Evolutionary conservation across 2,113 vertebrate genomes (phyloP).

Genomic region (Megaceryle torquata): DNA sequence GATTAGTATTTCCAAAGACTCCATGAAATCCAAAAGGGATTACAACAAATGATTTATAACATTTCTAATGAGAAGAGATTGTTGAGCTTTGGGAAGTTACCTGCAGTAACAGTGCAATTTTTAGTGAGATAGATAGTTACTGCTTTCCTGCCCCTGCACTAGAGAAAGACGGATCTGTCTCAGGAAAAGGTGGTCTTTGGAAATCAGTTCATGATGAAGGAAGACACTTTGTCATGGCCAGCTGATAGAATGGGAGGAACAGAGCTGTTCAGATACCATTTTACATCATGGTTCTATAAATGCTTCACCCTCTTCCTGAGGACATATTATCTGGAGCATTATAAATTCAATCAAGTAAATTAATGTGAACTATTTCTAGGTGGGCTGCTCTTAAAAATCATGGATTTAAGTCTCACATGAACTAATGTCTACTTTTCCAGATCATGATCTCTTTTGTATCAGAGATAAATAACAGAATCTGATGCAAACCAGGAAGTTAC

Average conservation of each 20-base stretch:
- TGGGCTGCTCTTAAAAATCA: neutral
- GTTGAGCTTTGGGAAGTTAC: neutral
- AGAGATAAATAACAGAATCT: slow-evolving; percentile 1
- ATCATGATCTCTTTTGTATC: neutral
- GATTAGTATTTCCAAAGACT: neutral
- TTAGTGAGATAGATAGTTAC: neutral
- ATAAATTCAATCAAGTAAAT: slow-evolving; percentile 44
- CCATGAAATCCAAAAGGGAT: neutral
- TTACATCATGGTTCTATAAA: slow-evolving; percentile 22
- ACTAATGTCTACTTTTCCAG: neutral
- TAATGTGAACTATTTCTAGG: slow-evolving; percentile 47
- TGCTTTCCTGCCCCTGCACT: neutral
- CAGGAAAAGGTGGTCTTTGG: neutral
- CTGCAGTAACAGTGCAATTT: neutral
- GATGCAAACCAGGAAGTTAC: neutral
- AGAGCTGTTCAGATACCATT: neutral
- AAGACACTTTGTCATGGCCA: neutral
- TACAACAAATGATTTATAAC: neutral
- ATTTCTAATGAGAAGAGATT: neutral
- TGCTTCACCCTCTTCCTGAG: neutral
- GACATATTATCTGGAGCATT: slow-evolving; percentile 11
- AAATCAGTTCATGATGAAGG: neutral
- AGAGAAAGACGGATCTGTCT: neutral
- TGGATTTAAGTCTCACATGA: neutral
- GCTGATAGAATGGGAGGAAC: neutral